These are phyloP conservation scores for Cecropterus lyciades DNA, from an alignment of 1,140 invertebrate genomes.

Conservation along the genomic window DNA sequence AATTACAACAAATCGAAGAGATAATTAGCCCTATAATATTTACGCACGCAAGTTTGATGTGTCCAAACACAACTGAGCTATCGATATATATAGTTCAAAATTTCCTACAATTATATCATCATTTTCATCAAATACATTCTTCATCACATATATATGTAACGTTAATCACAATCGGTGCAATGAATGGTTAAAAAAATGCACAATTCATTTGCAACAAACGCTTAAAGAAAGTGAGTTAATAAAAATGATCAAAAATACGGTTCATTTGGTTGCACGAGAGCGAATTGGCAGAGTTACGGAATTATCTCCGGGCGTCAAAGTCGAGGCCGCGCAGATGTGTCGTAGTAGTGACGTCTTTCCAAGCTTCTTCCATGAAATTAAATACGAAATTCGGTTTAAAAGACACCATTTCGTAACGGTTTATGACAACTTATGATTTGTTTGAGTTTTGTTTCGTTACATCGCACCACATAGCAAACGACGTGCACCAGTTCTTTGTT, in stretches of 20 bases:
- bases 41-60: no score
- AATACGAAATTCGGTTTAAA: conserved; percentile 17
- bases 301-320: conserved; percentile 23
- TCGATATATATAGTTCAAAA: no score
- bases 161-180: no score
- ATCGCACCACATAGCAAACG: neutral
- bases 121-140: no score
- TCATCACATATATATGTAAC: no score
- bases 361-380: conserved; percentile 12
- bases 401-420: neutral
- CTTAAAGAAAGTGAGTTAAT: no score
- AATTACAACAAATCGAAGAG: no score
- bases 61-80: no score
- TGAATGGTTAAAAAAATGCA: no score
- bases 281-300: conserved; percentile 12
- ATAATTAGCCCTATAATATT: no score
- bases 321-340: conserved; percentile 25
- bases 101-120: no score
- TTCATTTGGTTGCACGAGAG: conserved; percentile 1
- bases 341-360: conserved; percentile 15
- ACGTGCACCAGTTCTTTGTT: neutral
- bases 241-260: neutral
- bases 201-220: no score
- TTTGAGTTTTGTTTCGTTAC: conserved; percentile 4
- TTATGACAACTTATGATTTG: neutral